Conservation (phyloP, 2,797 vertebrate genomes). For the Sebastes kiyomatsui region DNA sequence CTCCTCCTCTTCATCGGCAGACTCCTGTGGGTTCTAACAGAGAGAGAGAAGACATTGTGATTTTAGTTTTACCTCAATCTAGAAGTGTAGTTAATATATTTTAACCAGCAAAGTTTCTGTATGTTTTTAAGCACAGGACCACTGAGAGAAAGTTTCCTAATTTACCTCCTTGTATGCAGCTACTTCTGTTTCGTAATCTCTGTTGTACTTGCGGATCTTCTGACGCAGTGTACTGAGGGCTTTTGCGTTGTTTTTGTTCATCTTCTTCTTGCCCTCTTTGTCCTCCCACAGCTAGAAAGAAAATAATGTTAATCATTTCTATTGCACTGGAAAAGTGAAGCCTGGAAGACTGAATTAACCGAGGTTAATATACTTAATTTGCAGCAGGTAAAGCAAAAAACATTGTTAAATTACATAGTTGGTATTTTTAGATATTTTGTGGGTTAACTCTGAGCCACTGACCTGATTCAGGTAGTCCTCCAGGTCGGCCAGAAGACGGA, state of each 20-base stretch:
- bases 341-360: not conserved
- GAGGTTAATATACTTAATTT: not conserved
- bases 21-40: constrained; percentile 89
- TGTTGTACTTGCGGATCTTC: constrained; percentile 95
- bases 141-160: not conserved
- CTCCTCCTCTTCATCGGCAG: constrained; percentile 92
- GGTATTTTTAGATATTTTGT: not conserved
- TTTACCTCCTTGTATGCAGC: constrained; percentile 88
- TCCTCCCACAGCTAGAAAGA: constrained; percentile 90
- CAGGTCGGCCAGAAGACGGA: constrained; percentile 90
- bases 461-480: constrained; percentile 95
- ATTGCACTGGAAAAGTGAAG: not conserved
- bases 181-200: constrained; percentile 89
- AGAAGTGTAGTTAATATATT: not conserved
- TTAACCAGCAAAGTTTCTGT: not conserved
- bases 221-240: constrained; percentile 92
- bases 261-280: constrained; percentile 95
- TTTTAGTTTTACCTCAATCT: not conserved
- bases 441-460: not conserved
- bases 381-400: not conserved
- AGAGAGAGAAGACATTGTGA: not conserved
- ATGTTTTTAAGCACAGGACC: not conserved
- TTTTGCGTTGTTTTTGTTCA: constrained; percentile 96
- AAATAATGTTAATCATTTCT: not conserved
- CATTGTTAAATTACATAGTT: not conserved